These are phyloP conservation scores for Poeciliopsis paucimaculata DNA, from an alignment of 2,797 vertebrate species.

Conservation along the genomic window DNA sequence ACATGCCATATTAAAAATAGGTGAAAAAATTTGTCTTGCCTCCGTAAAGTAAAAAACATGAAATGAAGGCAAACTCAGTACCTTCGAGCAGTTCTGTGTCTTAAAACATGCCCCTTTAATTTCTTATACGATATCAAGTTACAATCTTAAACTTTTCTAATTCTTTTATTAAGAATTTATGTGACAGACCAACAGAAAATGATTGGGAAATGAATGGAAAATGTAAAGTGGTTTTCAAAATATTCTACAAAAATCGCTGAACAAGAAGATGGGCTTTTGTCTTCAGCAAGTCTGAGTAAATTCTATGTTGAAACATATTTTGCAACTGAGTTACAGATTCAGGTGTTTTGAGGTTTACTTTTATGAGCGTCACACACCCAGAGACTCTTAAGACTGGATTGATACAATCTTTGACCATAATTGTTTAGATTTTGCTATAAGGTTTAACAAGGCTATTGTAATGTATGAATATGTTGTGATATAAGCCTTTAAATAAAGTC, in stretches of 20 bases:
- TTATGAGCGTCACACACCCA: background rate
- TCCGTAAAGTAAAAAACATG: background rate
- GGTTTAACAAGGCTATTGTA: slow-evolving; percentile 23
- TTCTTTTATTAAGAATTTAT: background rate
- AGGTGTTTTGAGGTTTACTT: background rate
- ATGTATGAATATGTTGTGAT: background rate
- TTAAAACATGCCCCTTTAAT: background rate
- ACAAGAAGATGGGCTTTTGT: background rate
- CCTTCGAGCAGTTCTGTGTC: background rate
- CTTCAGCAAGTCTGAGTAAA: background rate
- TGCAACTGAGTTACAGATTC: background rate
- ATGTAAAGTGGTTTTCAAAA: background rate
- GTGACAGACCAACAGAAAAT: background rate
- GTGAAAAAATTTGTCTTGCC: background rate
- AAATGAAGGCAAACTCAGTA: background rate
- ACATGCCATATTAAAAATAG: background rate
- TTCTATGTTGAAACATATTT: background rate
- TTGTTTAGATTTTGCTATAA: slow-evolving; percentile 37
- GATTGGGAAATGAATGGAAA: background rate
- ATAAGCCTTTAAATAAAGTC: background rate
- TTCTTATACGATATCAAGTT: background rate
- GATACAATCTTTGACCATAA: background rate
- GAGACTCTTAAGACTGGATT: background rate
- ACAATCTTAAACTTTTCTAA: background rate
- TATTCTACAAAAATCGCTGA: background rate